These are phyloP conservation scores for Bombus sylvicola DNA, from an alignment of 1,140 invertebrate genomes.

Conservation along the genomic window DNA sequence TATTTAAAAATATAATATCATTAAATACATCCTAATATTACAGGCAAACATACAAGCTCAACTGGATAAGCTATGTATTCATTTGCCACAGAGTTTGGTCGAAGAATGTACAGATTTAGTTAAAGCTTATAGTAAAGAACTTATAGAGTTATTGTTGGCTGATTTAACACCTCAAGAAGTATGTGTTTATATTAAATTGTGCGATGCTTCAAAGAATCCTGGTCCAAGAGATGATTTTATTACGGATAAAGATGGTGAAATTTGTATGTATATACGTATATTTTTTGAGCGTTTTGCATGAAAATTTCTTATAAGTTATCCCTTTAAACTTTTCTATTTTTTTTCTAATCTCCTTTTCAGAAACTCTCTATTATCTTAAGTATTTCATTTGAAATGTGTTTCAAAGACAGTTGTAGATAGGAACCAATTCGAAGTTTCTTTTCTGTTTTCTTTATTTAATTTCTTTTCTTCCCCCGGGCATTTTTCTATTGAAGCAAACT, in stretches of 20 bases:
- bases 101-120: slow-evolving; percentile 90
- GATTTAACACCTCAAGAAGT: slow-evolving; percentile 91
- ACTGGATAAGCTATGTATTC: slow-evolving; percentile 88
- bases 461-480: too few species aligned
- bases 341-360: too few species aligned
- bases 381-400: too few species aligned
- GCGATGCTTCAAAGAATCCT: slow-evolving; percentile 79
- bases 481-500: too few species aligned
- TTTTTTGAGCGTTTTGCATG: background rate
- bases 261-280: slow-evolving; percentile 80
- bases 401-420: too few species aligned
- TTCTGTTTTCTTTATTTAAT: too few species aligned
- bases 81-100: slow-evolving; percentile 86
- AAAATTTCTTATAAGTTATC: slow-evolving; percentile 41
- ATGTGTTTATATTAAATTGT: slow-evolving; percentile 89
- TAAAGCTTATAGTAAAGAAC: slow-evolving; percentile 88
- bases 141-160: slow-evolving; percentile 90
- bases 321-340: too few species aligned
- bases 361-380: too few species aligned
- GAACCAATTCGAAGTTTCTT: too few species aligned
- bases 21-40: slow-evolving; percentile 60
- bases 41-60: slow-evolving; percentile 88
- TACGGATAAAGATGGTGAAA: slow-evolving; percentile 81
- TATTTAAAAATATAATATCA: slow-evolving; percentile 6
- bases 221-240: slow-evolving; percentile 74